Conservation (phyloP, 2,888 invertebrate species). For the Acanthacorydalis orientalis region DNA sequence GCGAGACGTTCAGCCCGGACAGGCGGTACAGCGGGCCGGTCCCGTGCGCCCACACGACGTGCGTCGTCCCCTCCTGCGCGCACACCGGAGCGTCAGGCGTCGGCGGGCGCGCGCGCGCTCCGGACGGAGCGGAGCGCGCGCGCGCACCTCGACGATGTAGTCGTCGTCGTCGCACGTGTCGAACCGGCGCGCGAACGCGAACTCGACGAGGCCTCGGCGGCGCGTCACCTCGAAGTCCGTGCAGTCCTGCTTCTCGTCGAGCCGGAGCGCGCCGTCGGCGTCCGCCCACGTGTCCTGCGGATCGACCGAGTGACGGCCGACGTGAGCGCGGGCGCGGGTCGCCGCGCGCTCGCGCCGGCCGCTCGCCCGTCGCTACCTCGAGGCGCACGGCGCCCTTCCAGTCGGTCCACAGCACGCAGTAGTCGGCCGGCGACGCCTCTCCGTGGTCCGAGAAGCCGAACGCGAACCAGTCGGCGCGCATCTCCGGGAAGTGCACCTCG, state of each 20-base stretch:
- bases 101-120: too few relatives aligned
- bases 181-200: conserved; percentile 61
- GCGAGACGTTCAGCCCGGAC: conserved; percentile 41
- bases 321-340: too few relatives aligned
- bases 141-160: conserved; percentile 64
- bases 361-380: conserved; percentile 48
- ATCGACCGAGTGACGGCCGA: too few relatives aligned
- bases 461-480: conserved; percentile 53
- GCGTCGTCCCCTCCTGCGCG: conserved; percentile 83
- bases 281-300: conserved; percentile 59
- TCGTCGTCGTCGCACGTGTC: conserved; percentile 69
- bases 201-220: conserved; percentile 37
- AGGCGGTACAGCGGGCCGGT: conserved; percentile 51
- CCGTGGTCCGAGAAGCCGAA: conserved; percentile 78
- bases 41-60: conserved; percentile 72
- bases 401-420: conserved; percentile 65
- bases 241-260: conserved; percentile 63
- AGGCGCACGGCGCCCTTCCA: conserved; percentile 40
- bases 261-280: conserved; percentile 41
- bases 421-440: conserved; percentile 52
- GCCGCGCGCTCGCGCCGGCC: conserved; percentile 44
- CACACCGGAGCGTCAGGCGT: too few relatives aligned
- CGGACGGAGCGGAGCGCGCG: too few relatives aligned
- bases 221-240: conserved; percentile 33
- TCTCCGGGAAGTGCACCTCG: conserved; percentile 31